Evolutionary conservation across 2,113 vertebrate genomes (phyloP), one percentile per base, ranked within the genome.

Genomic region (Microcebus griseorufus): DNA sequence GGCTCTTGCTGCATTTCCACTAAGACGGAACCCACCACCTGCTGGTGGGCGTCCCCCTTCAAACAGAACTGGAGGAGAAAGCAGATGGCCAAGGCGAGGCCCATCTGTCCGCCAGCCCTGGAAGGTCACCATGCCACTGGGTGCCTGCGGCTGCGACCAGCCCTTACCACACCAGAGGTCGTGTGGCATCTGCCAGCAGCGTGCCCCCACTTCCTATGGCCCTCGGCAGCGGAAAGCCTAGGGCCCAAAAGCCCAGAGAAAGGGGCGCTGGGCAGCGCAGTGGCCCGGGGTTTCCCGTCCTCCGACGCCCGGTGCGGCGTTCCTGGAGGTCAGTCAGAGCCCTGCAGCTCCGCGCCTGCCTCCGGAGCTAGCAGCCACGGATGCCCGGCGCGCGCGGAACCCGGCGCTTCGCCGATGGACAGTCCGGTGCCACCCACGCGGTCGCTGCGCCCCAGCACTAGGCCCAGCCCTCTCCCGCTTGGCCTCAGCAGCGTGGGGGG

Each of bases 51-150:
- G 18, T 88, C 67, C 83, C 83, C 51, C 60, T 72, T 85, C 90
- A 17, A 60, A 88, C 3, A 4, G 69, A 69, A 58, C n/a, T 5
- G 3, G 34, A 92, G 60, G 70, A 89, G n/a, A 70, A 87, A 95
- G 87, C 97, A 97, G 96, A 96, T 95, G 97, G 96, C 82, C 67
- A 79, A 81, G 88, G 70, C 6, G 34, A 96, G 95, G 93, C 88
- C 97, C 96, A 97, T 97, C 96, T 97, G 96, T 93, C 89, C 67
- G 7, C 37, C 27, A 65, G 53, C 3, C 18, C 95, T 84, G 69
- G 84, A 97, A 98, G 96, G 97, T 97, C 97, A 96, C 65, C 29
- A 62, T 14, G 64, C 86, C 79, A 81, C 81, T 5, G 53, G 85
- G 48, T 67, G 48, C 48, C 93, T 80, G 81, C 22, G 23, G 29